A percentile compares a stretch with the other conserved stretches of the same genome.
phyloP scores from a whole-genome alignment of 1,140 invertebrate genomes.

The roundworm (Caenorhabditis elegans) region WBcel235 BX284606.5:3581501-3582000 shows the following conservation, averaged over 20 bases:
- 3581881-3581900: neutral
- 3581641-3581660: no score
- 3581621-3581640: no score
- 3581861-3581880: no score
- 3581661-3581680: no score
- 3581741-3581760: neutral
- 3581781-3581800: neutral
- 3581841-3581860: neutral
- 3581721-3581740: neutral
- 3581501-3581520: no score
- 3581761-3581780: neutral
- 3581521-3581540: no score
- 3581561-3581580: no score
- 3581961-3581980: neutral
- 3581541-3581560: no score
- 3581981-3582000: constrained; percentile 3
- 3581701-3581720: neutral
- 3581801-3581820: neutral
- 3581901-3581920: neutral
- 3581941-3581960: neutral
- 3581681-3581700: no score
- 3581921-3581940: neutral
- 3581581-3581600: no score
- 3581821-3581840: constrained; percentile 8
- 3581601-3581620: no score